phyloP scores from a whole-genome alignment of 1,140 invertebrate species.

The Cepaea nemoralis region DNA sequence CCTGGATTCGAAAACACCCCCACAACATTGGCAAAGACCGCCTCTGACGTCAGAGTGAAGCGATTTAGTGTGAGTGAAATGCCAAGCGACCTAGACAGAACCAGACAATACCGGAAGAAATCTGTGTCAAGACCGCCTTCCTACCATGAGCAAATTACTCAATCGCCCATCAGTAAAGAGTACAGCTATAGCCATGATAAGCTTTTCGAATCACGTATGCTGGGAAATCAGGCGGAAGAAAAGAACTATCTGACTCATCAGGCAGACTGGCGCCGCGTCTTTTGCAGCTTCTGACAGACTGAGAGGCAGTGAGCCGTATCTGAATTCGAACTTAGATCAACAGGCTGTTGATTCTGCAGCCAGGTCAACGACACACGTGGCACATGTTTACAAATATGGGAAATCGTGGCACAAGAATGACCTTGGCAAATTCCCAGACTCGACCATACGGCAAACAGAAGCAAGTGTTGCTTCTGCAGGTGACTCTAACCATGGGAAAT shows the following conservation, averaged over 20 bases:
- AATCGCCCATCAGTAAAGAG: too few relatives aligned
- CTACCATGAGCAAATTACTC: neutral
- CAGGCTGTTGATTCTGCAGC: neutral
- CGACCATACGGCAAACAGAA: neutral
- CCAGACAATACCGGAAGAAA: neutral
- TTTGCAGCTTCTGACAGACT: too few relatives aligned
- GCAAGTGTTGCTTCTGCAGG: neutral
- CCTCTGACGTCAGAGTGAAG: neutral
- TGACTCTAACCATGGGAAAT: neutral
- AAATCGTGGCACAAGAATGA: neutral
- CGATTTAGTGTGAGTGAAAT: neutral
- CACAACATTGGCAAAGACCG: neutral
- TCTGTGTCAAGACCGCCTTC: neutral
- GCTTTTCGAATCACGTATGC: too few relatives aligned
- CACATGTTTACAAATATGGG: neutral
- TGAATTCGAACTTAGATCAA: too few relatives aligned
- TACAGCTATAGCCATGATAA: too few relatives aligned
- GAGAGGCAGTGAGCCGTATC: too few relatives aligned
- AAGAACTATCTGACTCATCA: too few relatives aligned
- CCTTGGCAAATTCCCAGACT: neutral
- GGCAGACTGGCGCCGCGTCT: too few relatives aligned
- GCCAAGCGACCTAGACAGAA: constrained; percentile 1
- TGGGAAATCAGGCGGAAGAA: too few relatives aligned
- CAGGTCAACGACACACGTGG: neutral
- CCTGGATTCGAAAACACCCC: neutral